phyloP scores from a whole-genome alignment of 2,797 vertebrate species.

The Pempheris klunzingeri region DNA sequence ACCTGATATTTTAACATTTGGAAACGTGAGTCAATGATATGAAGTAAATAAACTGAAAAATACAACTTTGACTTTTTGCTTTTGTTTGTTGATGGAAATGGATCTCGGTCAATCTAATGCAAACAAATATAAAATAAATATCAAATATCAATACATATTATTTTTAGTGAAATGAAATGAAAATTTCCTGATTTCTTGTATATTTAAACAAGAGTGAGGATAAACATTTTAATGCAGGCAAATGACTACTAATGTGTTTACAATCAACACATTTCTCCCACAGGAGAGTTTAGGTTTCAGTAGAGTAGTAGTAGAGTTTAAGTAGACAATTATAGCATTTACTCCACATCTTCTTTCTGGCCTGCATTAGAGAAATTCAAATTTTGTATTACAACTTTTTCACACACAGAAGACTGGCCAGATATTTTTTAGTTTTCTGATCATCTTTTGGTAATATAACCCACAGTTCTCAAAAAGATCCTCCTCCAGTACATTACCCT shows the following conservation, averaged over 20 bases:
- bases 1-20: background rate
- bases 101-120: background rate
- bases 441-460: background rate
- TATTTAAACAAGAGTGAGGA: background rate
- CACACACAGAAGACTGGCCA: background rate
- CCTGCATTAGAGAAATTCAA: background rate
- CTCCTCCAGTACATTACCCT: background rate
- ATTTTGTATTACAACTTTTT: background rate
- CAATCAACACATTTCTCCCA: background rate
- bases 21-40: background rate
- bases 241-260: background rate
- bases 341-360: background rate
- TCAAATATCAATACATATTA: too few species aligned
- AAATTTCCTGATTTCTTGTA: too few species aligned
- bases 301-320: too few species aligned
- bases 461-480: background rate
- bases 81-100: background rate
- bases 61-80: background rate
- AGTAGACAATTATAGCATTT: background rate
- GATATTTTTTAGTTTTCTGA: background rate
- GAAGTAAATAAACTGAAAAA: background rate
- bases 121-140: background rate
- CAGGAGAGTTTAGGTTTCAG: background rate
- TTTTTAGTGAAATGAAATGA: too few species aligned
- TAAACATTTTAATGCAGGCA: background rate